These are phyloP conservation scores for Ectemnius continuus DNA, from an alignment of 2,888 invertebrate species.

Conservation along the genomic window DNA sequence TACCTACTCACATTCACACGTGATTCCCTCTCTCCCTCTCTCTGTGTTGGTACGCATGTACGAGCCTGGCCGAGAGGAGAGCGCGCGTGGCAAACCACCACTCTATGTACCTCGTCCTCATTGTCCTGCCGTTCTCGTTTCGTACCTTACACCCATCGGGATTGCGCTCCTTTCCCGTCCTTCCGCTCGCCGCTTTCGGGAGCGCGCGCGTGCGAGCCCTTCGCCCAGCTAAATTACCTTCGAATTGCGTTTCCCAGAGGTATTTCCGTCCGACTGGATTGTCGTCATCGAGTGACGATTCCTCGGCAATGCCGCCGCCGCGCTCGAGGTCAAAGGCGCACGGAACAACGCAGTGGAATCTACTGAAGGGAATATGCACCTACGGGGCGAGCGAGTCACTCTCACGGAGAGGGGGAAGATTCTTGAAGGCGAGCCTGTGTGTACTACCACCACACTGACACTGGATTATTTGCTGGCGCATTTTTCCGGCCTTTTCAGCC, in stretches of 20 bases:
- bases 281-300: constrained; percentile 31
- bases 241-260: constrained; percentile 58
- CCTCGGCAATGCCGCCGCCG: constrained; percentile 15
- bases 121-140: too few species aligned
- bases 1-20: neutral
- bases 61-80: too few species aligned
- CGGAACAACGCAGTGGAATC: neutral
- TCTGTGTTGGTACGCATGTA: too few species aligned
- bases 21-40: constrained; percentile 13
- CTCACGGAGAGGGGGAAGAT: neutral
- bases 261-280: constrained; percentile 43
- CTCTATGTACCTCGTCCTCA: too few species aligned
- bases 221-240: constrained; percentile 65
- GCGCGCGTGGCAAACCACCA: too few species aligned
- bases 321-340: neutral
- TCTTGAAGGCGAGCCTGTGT: neutral
- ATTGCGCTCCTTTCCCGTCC: constrained; percentile 14
- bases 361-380: neutral
- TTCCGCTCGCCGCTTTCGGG: neutral
- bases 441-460: neutral
- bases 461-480: neutral
- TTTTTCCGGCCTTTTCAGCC: too few species aligned
- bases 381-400: neutral
- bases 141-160: constrained; percentile 6
- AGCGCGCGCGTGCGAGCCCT: neutral